Percentiles rank a stretch among this genome's conserved stretches.
Conservation (phyloP, 2,888 invertebrate species). For the Carcina quercana region DNA sequence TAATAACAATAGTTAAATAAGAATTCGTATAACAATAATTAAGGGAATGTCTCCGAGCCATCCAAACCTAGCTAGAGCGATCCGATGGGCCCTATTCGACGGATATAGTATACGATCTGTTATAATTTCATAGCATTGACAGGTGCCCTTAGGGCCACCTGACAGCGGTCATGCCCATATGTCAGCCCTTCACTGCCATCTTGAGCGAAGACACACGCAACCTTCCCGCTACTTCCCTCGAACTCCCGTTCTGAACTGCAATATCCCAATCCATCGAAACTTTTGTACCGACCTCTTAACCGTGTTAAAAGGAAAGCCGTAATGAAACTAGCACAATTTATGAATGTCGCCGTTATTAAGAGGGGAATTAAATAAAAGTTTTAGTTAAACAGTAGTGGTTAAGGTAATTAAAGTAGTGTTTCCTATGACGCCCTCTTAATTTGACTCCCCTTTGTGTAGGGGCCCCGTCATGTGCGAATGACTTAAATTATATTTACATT, state of each 20-base stretch:
- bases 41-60: no score
- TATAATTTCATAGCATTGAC: slow-evolving; percentile 39
- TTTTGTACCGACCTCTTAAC: no score
- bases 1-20: no score
- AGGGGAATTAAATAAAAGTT: slow-evolving; percentile 18
- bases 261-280: no score
- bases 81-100: no score
- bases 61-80: no score
- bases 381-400: slow-evolving; percentile 33
- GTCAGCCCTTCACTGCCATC: slow-evolving; percentile 32
- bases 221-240: slow-evolving; percentile 14
- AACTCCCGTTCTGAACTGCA: no score
- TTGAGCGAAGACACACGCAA: slow-evolving; percentile 42
- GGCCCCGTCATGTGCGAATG: slow-evolving; percentile 49
- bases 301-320: not conserved
- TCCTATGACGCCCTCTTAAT: slow-evolving; percentile 45
- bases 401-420: slow-evolving; percentile 51
- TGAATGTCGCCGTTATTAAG: not conserved
- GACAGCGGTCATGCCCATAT: slow-evolving; percentile 66
- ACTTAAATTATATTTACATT: slow-evolving; percentile 18
- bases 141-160: slow-evolving; percentile 58
- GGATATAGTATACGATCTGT: no score
- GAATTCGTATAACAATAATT: no score
- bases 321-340: not conserved
- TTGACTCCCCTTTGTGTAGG: slow-evolving; percentile 32